These are phyloP conservation scores for Trissolcus basalis DNA, from an alignment of 1,140 invertebrate species.

Conservation along the genomic window DNA sequence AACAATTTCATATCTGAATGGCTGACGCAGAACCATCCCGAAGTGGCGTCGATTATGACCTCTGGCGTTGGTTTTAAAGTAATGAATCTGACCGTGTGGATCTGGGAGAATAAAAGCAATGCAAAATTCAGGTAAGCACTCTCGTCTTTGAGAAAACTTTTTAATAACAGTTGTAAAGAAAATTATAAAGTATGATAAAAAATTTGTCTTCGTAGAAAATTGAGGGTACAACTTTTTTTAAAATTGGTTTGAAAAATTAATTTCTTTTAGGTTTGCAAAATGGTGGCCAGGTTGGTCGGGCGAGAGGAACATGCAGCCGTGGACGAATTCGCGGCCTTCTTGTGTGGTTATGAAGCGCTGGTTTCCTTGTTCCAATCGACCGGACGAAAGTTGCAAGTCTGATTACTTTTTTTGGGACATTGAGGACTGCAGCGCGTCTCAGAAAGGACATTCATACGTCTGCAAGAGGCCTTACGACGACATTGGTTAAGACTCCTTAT, in stretches of 20 bases:
- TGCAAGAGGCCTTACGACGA: conserved; percentile 76
- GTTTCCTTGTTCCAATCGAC: conserved; percentile 72
- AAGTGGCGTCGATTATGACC: conserved; percentile 76
- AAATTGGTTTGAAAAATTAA: too few relatives aligned
- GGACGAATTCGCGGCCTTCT: conserved; percentile 58
- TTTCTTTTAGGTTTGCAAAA: conserved; percentile 64
- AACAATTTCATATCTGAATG: conserved; percentile 80
- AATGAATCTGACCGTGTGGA: conserved; percentile 73
- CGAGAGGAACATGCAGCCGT: conserved; percentile 59
- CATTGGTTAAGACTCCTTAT: conserved; percentile 68
- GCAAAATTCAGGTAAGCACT: conserved; percentile 68
- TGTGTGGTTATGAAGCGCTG: conserved; percentile 73
- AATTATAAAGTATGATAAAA: too few relatives aligned
- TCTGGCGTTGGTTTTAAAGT: conserved; percentile 76
- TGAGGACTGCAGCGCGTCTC: conserved; percentile 73
- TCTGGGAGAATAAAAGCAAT: conserved; percentile 76
- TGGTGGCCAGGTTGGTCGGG: conserved; percentile 75
- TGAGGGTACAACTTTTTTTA: too few relatives aligned
- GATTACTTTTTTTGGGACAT: conserved; percentile 79
- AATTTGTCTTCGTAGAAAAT: too few relatives aligned
- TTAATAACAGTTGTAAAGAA: too few relatives aligned
- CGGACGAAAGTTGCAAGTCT: conserved; percentile 65
- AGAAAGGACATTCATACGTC: conserved; percentile 74
- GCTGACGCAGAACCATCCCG: conserved; percentile 71
- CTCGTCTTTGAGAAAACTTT: too few relatives aligned